Percentiles rank a stretch among this genome's conserved stretches.
Evolutionary conservation across 2,888 invertebrate species (phyloP).

Genomic region (Phrixothrix hirtus): DNA sequence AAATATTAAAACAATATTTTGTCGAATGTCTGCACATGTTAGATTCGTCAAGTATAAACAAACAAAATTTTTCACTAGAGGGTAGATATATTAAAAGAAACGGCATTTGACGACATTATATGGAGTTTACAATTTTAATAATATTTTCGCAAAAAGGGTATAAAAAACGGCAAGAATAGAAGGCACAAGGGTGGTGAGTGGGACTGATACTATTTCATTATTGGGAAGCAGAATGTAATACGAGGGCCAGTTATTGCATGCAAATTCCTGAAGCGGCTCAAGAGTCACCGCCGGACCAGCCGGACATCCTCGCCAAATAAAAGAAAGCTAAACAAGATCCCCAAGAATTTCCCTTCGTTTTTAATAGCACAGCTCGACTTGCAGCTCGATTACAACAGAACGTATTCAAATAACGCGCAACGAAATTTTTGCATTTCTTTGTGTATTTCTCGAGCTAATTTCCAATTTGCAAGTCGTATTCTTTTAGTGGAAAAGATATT

Average conservation of each 20-base stretch:
- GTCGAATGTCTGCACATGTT: too few species aligned
- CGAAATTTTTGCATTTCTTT: slow-evolving; percentile 6
- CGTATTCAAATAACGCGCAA: background rate
- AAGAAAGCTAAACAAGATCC: slow-evolving; percentile 43
- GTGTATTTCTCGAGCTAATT: slow-evolving; percentile 3
- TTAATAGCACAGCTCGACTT: slow-evolving; percentile 41
- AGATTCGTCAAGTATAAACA: too few species aligned
- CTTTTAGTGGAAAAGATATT: slow-evolving; percentile 2
- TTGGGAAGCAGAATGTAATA: slow-evolving; percentile 40
- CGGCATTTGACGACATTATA: too few species aligned
- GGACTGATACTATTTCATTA: slow-evolving; percentile 45
- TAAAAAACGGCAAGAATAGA: too few species aligned
- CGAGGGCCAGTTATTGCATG: slow-evolving; percentile 51
- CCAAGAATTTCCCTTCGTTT: slow-evolving; percentile 43
- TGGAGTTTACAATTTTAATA: too few species aligned
- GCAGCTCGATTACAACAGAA: slow-evolving; percentile 34
- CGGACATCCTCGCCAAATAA: slow-evolving; percentile 42
- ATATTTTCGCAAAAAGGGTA: too few species aligned
- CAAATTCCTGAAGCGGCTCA: slow-evolving; percentile 48
- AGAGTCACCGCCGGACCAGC: slow-evolving; percentile 37
- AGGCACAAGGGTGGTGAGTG: background rate
- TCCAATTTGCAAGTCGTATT: slow-evolving; percentile 9
- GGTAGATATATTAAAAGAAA: too few species aligned
- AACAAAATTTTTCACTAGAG: too few species aligned
- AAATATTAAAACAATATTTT: too few species aligned